These are phyloP conservation scores for Peromyscus maniculatus DNA, from an alignment of 2,113 vertebrate species.

Conservation along the genomic window DNA sequence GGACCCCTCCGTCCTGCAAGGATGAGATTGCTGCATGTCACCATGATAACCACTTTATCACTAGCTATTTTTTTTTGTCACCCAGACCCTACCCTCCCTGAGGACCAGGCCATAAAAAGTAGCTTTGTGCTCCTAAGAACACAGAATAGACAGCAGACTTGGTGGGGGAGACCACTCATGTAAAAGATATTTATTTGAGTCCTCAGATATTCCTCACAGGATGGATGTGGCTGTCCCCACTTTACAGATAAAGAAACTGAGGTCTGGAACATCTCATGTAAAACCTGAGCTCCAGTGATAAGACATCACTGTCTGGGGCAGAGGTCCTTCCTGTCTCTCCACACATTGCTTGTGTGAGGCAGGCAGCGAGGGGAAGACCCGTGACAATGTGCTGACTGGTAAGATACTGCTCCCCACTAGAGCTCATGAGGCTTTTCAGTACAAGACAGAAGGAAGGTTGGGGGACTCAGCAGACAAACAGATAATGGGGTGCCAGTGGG, in stretches of 20 bases:
- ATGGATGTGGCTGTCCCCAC: too few relatives aligned
- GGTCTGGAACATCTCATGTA: background rate
- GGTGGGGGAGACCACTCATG: background rate
- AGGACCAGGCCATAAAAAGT: background rate
- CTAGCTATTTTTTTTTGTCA: background rate
- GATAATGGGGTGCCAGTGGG: background rate
- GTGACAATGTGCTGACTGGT: too few relatives aligned
- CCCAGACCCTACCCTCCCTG: background rate
- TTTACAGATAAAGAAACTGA: conserved; percentile 15
- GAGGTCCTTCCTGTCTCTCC: background rate
- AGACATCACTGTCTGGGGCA: background rate
- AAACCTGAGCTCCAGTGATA: background rate
- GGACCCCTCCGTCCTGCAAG: conserved; percentile 90
- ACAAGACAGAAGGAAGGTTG: background rate
- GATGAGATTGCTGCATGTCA: background rate
- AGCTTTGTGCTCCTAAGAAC: background rate
- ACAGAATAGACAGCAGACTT: background rate
- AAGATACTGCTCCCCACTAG: background rate
- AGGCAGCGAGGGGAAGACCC: background rate
- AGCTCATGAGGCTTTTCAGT: background rate
- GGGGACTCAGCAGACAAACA: background rate
- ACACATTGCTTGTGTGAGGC: background rate
- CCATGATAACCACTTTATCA: background rate
- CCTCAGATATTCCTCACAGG: background rate
- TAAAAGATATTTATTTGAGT: background rate